Evolutionary conservation across 2,113 vertebrate species (phyloP).

Genomic region (Microcebus griseorufus): DNA sequence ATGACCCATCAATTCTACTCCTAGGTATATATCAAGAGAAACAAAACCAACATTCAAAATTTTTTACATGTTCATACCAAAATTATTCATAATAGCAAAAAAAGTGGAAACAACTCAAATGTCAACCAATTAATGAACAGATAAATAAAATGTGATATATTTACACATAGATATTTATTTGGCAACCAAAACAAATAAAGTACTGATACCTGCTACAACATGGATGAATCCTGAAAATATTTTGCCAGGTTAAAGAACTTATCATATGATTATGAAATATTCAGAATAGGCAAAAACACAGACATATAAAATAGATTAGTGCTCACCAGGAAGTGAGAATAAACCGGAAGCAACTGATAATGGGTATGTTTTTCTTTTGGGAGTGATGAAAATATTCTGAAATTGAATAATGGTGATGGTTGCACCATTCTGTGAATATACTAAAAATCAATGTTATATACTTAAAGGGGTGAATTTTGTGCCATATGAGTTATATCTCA

Average conservation of each 20-base stretch:
- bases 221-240: not conserved
- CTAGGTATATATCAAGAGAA: not conserved
- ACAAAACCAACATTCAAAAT: not conserved
- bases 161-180: not conserved
- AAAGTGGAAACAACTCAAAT: not conserved
- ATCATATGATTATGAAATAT: not conserved
- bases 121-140: not conserved
- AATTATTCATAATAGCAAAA: not conserved
- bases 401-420: no score
- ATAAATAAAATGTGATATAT: not conserved
- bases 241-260: not conserved
- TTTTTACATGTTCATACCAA: not conserved
- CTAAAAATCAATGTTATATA: not conserved
- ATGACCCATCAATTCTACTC: not conserved
- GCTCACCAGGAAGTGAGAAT: not conserved
- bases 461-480: not conserved
- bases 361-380: no score
- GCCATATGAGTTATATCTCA: not conserved
- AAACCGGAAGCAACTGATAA: not conserved
- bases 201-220: not conserved
- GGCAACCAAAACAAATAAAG: not conserved
- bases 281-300: not conserved
- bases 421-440: not conserved
- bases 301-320: not conserved
- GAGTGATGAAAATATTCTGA: no score